phyloP scores from a whole-genome alignment of 2,113 vertebrate genomes.

The Albula glossodonta region DNA sequence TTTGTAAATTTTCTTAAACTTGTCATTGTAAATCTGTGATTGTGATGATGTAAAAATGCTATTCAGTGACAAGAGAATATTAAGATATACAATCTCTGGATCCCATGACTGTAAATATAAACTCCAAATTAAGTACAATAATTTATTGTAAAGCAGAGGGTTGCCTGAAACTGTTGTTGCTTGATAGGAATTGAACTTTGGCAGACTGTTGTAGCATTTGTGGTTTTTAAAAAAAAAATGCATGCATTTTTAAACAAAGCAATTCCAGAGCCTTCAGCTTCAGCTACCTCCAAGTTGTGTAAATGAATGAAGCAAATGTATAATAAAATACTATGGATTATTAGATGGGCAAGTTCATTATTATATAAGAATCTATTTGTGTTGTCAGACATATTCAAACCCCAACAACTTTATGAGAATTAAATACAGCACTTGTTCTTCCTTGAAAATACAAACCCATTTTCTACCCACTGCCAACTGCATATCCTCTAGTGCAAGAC shows the following conservation, averaged over 20 bases:
- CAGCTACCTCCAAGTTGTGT: constrained; percentile 12
- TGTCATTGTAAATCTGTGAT: constrained; percentile 10
- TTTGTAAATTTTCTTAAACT: constrained; percentile 11
- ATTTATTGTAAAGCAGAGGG: constrained; percentile 19
- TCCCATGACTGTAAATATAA: constrained; percentile 11
- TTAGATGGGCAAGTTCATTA: constrained; percentile 21
- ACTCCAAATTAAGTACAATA: constrained; percentile 5
- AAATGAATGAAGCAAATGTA: constrained; percentile 38
- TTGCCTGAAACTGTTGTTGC: neutral
- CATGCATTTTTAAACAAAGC: constrained; percentile 2
- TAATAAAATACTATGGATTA: constrained; percentile 50
- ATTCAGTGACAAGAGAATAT: neutral
- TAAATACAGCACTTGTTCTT: neutral
- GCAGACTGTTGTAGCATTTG: neutral
- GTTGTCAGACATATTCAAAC: neutral
- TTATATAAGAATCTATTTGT: constrained; percentile 7
- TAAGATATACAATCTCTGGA: neutral
- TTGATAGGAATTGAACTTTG: neutral
- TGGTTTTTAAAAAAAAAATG: neutral
- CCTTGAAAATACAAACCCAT: neutral
- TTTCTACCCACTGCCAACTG: neutral
- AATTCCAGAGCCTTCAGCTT: neutral
- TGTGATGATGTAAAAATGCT: neutral
- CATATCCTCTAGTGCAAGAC: neutral
- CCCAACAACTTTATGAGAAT: neutral